These are phyloP conservation scores for Melanotaenia trifasciata DNA, from an alignment of 2,797 vertebrate genomes.

Conservation along the genomic window DNA sequence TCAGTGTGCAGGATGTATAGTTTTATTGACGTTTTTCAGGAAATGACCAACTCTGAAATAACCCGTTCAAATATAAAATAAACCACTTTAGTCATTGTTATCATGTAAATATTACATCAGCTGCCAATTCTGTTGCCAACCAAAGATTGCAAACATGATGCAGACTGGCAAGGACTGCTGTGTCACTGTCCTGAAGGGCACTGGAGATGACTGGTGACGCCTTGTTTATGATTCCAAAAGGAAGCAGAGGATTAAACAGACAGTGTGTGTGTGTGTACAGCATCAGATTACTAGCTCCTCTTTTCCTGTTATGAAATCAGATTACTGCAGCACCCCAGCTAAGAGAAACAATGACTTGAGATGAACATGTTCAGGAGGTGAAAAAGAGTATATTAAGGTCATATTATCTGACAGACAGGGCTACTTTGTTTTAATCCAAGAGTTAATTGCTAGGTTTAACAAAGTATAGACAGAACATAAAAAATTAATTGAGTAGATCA, in stretches of 20 bases:
- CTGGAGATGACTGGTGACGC: conserved; percentile 36
- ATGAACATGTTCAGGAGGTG: conserved; percentile 41
- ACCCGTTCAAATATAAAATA: background rate
- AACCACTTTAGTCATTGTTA: background rate
- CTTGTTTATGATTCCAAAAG: conserved; percentile 66
- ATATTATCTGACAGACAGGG: conserved; percentile 34
- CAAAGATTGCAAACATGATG: conserved; percentile 25
- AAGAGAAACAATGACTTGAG: conserved; percentile 65
- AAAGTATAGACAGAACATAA: conserved; percentile 35
- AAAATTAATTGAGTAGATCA: conserved; percentile 41
- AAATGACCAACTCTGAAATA: background rate
- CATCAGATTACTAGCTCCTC: conserved; percentile 78
- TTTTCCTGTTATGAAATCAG: conserved; percentile 83
- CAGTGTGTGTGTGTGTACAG: conserved; percentile 61
- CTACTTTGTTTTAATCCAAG: conserved; percentile 36
- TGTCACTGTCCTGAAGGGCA: conserved; percentile 63
- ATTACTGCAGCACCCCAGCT: conserved; percentile 65
- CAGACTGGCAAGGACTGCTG: conserved; percentile 14
- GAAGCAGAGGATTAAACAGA: conserved; percentile 72
- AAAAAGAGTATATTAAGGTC: conserved; percentile 48
- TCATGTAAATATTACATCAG: background rate
- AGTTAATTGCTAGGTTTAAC: conserved; percentile 30
- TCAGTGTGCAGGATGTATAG: background rate
- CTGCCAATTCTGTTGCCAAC: background rate
- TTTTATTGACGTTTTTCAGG: background rate